Percentiles rank a stretch among this genome's conserved stretches.
Evolutionary conservation across 2,888 invertebrate species (phyloP).

Genomic region (Philereme vetulata): DNA sequence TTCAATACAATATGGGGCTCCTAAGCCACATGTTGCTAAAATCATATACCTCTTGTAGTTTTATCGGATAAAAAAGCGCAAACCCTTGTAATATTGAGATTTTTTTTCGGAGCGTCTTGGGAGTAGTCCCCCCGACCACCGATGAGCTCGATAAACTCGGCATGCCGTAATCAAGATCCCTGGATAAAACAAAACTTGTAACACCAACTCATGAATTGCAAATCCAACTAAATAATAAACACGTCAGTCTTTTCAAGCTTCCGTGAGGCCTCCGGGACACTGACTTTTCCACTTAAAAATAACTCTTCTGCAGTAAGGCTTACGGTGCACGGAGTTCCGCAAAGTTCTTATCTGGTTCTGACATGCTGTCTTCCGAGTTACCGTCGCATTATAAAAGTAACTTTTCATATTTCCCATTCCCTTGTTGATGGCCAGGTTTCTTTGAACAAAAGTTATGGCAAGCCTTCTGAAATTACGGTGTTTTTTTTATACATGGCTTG

Average conservation of each 20-base stretch:
- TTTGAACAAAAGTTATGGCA: constrained; percentile 1
- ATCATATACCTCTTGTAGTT: no score
- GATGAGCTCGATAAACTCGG: not conserved
- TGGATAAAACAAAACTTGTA: constrained; percentile 28
- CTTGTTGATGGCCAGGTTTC: constrained; percentile 9
- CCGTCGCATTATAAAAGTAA: constrained; percentile 24
- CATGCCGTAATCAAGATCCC: constrained; percentile 33
- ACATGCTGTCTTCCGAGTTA: constrained; percentile 27
- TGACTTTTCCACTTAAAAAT: constrained; percentile 17
- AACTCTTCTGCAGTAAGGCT: constrained; percentile 14
- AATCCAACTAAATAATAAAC: constrained; percentile 39
- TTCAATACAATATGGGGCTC: no score
- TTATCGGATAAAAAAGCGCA: no score
- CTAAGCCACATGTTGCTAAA: no score
- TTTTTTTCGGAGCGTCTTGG: no score
- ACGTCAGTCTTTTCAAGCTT: constrained; percentile 32
- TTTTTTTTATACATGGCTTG: no score
- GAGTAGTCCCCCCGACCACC: no score
- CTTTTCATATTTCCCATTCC: constrained; percentile 23
- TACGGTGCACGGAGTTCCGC: constrained; percentile 20
- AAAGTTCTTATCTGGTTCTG: constrained; percentile 35
- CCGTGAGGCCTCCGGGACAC: constrained; percentile 13
- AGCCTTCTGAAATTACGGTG: constrained; percentile 2
- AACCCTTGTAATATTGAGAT: no score
- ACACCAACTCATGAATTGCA: constrained; percentile 39